phyloP scores from a whole-genome alignment of 2,113 vertebrate genomes.

The Chloebia gouldiae region DNA sequence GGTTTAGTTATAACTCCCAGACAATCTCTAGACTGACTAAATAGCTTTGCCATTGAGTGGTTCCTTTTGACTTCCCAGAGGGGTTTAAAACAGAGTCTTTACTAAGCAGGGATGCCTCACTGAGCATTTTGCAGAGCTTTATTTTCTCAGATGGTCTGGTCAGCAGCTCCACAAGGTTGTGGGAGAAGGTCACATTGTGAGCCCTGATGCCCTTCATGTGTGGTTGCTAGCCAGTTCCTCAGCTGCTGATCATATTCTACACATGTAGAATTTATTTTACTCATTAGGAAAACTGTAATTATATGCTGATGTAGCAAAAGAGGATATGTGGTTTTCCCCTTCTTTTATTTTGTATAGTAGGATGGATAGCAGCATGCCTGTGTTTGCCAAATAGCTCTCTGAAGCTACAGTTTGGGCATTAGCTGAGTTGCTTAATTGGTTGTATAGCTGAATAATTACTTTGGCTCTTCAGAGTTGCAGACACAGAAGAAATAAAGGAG shows the following conservation, averaged over 20 bases:
- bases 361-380: background rate
- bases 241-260: background rate
- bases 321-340: background rate
- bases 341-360: background rate
- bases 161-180: background rate
- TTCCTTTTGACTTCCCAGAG: slow-evolving; percentile 9
- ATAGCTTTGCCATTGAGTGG: background rate
- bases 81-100: background rate
- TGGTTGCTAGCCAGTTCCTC: background rate
- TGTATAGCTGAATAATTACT: background rate
- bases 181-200: background rate
- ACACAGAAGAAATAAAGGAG: background rate
- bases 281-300: background rate
- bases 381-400: background rate
- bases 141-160: slow-evolving; percentile 39
- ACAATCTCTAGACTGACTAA: background rate
- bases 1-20: background rate
- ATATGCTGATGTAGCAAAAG: background rate
- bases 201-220: background rate
- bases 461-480: background rate
- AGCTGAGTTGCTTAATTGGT: background rate
- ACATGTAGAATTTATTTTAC: background rate
- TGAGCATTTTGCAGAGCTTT: slow-evolving; percentile 18
- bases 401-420: background rate
- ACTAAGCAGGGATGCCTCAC: background rate